phyloP scores from a whole-genome alignment of 2,113 vertebrate genomes.

The Dromaius novaehollandiae region DNA sequence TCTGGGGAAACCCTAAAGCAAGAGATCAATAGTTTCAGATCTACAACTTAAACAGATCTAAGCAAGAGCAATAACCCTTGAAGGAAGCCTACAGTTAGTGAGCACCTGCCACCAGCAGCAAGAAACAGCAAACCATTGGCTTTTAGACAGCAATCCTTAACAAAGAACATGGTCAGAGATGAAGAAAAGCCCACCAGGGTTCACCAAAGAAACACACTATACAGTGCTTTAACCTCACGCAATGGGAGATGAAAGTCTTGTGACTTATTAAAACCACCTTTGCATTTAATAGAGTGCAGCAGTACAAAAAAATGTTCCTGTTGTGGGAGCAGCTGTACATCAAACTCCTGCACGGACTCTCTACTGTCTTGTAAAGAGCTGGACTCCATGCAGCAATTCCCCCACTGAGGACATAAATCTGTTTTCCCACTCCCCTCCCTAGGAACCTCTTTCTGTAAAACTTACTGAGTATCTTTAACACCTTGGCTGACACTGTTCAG shows the following conservation, averaged over 20 bases:
- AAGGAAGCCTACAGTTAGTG: accelerated
- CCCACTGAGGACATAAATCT: neutral
- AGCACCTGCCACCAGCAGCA: neutral
- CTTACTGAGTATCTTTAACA: neutral
- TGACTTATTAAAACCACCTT: accelerated
- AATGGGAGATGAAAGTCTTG: neutral
- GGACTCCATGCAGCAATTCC: neutral
- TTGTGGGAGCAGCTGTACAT: neutral
- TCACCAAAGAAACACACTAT: neutral
- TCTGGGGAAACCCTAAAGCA: neutral
- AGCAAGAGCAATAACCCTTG: neutral
- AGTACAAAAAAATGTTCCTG: neutral
- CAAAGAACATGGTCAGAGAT: neutral
- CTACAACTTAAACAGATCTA: neutral
- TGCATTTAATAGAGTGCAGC: accelerated
- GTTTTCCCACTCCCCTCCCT: neutral
- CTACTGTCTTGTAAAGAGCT: accelerated
- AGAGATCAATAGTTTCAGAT: neutral
- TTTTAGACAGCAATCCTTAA: neutral
- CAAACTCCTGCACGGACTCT: neutral
- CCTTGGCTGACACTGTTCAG: neutral
- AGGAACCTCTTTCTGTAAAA: neutral
- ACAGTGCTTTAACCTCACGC: neutral
- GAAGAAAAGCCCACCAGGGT: neutral
- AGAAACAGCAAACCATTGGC: neutral